phyloP scores from a whole-genome alignment of 2,113 vertebrate genomes.

The Vidua chalybeata region DNA sequence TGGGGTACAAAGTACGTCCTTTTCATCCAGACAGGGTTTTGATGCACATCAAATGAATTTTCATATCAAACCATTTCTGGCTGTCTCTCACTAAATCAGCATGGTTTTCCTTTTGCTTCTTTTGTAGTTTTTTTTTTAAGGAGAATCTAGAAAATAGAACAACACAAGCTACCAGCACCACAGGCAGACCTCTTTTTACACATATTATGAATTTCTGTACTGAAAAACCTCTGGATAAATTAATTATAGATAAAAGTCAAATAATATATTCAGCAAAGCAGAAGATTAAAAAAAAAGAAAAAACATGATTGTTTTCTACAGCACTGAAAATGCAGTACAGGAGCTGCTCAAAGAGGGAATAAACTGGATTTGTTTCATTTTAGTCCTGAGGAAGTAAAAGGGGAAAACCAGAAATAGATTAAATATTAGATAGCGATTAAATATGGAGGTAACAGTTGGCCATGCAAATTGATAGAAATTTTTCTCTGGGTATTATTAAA shows the following conservation, averaged over 20 bases:
- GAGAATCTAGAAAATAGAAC: not conserved
- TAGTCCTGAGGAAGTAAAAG: not conserved
- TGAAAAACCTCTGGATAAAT: not conserved
- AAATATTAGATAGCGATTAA: not conserved
- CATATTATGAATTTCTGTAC: not conserved
- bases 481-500: not conserved
- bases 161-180: not conserved
- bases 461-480: not conserved
- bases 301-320: not conserved
- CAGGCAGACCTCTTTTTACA: not conserved
- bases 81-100: not conserved
- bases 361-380: not conserved
- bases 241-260: not conserved
- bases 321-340: not conserved
- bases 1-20: not conserved
- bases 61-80: not conserved
- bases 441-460: not conserved
- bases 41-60: constrained; percentile 35
- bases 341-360: not conserved
- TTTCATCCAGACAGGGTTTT: not conserved
- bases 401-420: not conserved
- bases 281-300: not conserved
- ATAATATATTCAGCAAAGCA: not conserved
- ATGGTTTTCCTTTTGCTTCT: not conserved
- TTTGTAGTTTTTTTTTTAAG: constrained; percentile 4